A percentile compares a stretch with the other conserved stretches of the same genome.
phyloP scores from a whole-genome alignment of 2,113 vertebrate genomes.

The Sinocyclocheilus anophthalmus region DNA sequence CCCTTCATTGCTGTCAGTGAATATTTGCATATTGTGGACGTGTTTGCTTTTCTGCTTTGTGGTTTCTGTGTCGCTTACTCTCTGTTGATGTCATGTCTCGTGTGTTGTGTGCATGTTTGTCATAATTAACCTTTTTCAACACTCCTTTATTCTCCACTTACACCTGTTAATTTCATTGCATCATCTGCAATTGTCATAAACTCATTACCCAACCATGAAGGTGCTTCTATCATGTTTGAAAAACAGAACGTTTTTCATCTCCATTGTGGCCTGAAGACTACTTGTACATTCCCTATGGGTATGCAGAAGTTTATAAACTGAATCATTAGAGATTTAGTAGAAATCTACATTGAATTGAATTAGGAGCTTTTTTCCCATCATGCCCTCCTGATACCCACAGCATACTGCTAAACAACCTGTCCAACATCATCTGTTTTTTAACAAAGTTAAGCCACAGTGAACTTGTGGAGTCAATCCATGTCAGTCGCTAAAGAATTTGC shows the following conservation, averaged over 20 bases:
- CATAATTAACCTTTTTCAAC: conserved; percentile 7
- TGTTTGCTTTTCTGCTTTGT: conserved; percentile 50
- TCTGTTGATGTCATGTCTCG: conserved; percentile 37
- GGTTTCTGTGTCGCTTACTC: conserved; percentile 21
- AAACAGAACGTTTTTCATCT: conserved; percentile 35
- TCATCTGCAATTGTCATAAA: neutral
- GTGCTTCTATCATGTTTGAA: conserved; percentile 18
- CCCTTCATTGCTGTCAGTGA: conserved; percentile 38
- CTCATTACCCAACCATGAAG: conserved; percentile 20
- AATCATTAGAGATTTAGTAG: neutral
- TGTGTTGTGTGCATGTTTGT: conserved; percentile 61
- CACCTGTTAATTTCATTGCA: conserved; percentile 14
- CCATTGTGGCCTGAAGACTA: neutral
- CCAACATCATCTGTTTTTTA: neutral
- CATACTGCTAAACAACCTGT: conserved; percentile 1
- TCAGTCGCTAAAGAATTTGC: neutral
- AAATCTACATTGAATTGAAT: neutral
- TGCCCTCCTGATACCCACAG: neutral
- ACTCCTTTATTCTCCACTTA: neutral
- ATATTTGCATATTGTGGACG: conserved; percentile 51
- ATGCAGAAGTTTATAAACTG: neutral
- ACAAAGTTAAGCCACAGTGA: neutral
- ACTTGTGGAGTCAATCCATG: neutral
- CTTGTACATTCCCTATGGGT: neutral
- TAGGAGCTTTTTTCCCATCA: neutral